Evolutionary conservation across 2,888 invertebrate genomes (phyloP).

Genomic region (Augochlorella aurata): DNA sequence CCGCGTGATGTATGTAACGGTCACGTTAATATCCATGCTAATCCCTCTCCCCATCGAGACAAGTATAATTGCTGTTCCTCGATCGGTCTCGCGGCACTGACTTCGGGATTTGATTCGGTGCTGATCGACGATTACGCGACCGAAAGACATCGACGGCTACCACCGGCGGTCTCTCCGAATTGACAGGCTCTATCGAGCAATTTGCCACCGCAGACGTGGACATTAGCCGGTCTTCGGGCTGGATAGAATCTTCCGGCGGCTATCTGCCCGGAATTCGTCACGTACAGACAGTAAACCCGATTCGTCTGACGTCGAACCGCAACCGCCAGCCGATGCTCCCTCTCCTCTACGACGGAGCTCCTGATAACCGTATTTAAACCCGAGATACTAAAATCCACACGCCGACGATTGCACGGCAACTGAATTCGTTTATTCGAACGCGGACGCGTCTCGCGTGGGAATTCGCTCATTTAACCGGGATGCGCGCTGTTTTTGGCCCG

Average conservation of each 20-base stretch:
- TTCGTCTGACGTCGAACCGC: slow-evolving; percentile 3
- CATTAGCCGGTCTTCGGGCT: not conserved
- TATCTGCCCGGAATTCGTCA: not conserved
- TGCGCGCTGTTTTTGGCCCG: too few relatives aligned
- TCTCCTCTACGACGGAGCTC: not conserved
- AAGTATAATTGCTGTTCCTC: slow-evolving; percentile 36
- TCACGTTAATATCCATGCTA: slow-evolving; percentile 65
- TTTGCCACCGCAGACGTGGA: not conserved
- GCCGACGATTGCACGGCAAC: too few relatives aligned
- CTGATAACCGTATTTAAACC: not conserved
- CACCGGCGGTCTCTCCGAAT: not conserved
- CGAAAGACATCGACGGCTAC: not conserved
- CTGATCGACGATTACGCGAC: not conserved
- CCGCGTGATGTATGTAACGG: slow-evolving; percentile 65
- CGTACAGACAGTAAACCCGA: slow-evolving; percentile 5
- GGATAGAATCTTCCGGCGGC: not conserved
- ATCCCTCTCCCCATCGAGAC: slow-evolving; percentile 46
- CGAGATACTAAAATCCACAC: too few relatives aligned
- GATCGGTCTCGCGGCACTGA: not conserved
- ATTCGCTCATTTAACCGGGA: too few relatives aligned
- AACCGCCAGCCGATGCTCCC: not conserved
- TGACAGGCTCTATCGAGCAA: not conserved
- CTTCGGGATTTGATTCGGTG: slow-evolving; percentile 3
- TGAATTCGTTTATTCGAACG: too few relatives aligned
- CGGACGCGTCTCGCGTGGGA: too few relatives aligned